phyloP scores from a whole-genome alignment of 2,888 invertebrate species.

The Philaethria dido region DNA sequence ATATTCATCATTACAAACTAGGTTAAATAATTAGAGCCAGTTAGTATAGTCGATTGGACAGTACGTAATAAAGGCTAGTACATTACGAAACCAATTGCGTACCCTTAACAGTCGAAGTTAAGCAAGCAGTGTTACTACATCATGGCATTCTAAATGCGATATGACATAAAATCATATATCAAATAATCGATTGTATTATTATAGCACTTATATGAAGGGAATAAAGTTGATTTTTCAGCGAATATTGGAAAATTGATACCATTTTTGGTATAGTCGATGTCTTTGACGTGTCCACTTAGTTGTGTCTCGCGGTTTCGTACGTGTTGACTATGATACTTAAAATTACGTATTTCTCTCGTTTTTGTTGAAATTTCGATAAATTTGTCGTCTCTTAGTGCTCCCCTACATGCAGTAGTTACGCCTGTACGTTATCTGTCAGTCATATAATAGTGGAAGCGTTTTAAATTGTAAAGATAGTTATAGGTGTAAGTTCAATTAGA shows the following conservation, averaged over 20 bases:
- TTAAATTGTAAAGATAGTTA: too few species aligned
- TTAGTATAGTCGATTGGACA: constrained; percentile 9
- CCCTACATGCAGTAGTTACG: too few species aligned
- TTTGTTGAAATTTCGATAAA: too few species aligned
- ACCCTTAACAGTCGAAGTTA: constrained; percentile 9
- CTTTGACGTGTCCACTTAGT: too few species aligned
- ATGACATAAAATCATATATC: constrained; percentile 8
- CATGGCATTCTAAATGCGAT: constrained; percentile 17
- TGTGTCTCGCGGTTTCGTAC: too few species aligned
- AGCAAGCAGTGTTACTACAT: constrained; percentile 22
- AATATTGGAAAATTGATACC: not conserved
- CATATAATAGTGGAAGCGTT: too few species aligned
- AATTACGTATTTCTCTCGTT: too few species aligned
- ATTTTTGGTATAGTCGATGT: too few species aligned
- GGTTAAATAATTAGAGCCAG: not conserved
- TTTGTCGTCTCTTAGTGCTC: too few species aligned
- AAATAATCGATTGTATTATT: not conserved
- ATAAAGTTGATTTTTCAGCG: not conserved
- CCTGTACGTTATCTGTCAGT: too few species aligned
- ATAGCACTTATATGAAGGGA: not conserved
- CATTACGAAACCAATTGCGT: constrained; percentile 37
- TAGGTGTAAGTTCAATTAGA: too few species aligned
- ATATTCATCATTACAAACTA: not conserved
- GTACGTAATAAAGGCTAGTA: constrained; percentile 29
- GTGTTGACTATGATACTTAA: too few species aligned